A percentile compares a stretch with the other conserved stretches of the same genome.
phyloP scores from a whole-genome alignment of 2,888 invertebrate genomes.

The Coecobrya sp. region DNA sequence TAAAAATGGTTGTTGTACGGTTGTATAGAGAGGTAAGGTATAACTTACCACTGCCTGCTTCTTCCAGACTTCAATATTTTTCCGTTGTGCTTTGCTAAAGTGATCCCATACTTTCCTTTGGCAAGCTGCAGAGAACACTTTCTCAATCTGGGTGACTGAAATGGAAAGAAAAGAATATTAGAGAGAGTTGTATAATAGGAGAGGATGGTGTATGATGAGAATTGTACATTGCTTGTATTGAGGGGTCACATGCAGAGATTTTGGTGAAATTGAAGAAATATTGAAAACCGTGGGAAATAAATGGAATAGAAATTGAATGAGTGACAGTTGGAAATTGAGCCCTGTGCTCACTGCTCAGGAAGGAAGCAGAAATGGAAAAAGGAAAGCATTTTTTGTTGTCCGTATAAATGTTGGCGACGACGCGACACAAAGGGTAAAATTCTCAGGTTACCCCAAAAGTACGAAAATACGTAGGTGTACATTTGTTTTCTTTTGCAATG shows the following conservation, averaged over 20 bases:
- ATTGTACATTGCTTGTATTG: not conserved
- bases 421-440: not conserved
- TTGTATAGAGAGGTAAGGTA: not conserved
- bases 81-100: slow-evolving; percentile 99
- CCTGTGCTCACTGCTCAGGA: not conserved
- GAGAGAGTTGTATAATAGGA: not conserved
- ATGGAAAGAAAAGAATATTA: slow-evolving; percentile 78
- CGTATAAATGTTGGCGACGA: not conserved
- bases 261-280: slow-evolving; percentile 11
- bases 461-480: too few relatives aligned
- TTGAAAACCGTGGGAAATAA: slow-evolving; percentile 35
- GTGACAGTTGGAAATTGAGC: slow-evolving; percentile 16
- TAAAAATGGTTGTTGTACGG: not conserved
- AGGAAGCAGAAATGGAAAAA: not conserved
- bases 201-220: not conserved
- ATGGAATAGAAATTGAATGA: slow-evolving; percentile 1
- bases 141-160: slow-evolving; percentile 99
- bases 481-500: too few relatives aligned
- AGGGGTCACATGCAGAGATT: slow-evolving; percentile 43
- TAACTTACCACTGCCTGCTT: slow-evolving; percentile 97
- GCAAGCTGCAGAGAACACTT: slow-evolving; percentile 97
- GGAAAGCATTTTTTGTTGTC: not conserved
- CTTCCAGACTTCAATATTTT: slow-evolving; percentile 99
- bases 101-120: slow-evolving; percentile 99
- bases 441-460: slow-evolving; percentile 68